Conservation (phyloP, 2,797 vertebrate genomes). For the Sus cebifrons region DNA sequence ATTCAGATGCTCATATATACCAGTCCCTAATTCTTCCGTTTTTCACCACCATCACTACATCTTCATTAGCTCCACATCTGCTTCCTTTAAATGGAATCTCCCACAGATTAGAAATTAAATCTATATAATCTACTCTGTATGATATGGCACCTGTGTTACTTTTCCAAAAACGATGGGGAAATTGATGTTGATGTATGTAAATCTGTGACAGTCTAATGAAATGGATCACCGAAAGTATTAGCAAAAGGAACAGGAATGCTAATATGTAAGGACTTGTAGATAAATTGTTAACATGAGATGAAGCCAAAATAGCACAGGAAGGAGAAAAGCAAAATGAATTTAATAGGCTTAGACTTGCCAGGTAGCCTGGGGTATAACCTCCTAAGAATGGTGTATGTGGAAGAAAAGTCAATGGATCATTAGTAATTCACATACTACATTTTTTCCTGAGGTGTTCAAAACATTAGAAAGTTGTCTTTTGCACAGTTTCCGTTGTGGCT, state of each 20-base stretch:
- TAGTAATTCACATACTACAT: background rate
- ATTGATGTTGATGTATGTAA: background rate
- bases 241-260: background rate
- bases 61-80: background rate
- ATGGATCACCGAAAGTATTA: background rate
- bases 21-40: background rate
- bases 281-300: background rate
- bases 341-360: background rate
- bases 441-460: background rate
- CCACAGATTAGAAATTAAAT: background rate
- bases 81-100: background rate
- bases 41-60: fast-evolving
- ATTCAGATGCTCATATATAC: background rate
- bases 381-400: background rate
- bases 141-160: background rate
- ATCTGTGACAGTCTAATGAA: constrained; percentile 13
- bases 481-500: no score
- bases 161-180: background rate
- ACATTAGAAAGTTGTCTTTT: background rate
- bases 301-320: background rate
- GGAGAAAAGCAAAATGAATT: background rate
- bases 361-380: background rate
- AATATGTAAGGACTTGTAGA: background rate
- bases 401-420: background rate
- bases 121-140: background rate